These are phyloP conservation scores for Somateria mollissima DNA, from an alignment of 2,797 vertebrate genomes.

Conservation along the genomic window DNA sequence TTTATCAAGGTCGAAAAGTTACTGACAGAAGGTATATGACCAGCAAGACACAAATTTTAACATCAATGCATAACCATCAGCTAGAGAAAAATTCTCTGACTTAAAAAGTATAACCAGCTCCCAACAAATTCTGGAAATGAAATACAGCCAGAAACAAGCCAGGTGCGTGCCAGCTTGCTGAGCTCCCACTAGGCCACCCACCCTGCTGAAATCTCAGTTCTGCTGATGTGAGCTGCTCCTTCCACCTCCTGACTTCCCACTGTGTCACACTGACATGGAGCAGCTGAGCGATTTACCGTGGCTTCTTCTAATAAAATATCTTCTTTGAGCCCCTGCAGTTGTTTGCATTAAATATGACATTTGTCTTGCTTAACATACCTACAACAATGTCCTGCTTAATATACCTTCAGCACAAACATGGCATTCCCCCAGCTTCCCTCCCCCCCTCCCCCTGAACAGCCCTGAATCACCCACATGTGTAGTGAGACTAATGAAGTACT, in stretches of 20 bases:
- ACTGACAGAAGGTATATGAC: not conserved
- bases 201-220: constrained; percentile 2
- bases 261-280: not conserved
- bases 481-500: not conserved
- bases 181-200: constrained; percentile 35
- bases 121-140: not conserved
- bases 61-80: not conserved
- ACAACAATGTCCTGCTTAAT: not conserved
- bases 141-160: not conserved
- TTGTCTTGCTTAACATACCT: constrained; percentile 9
- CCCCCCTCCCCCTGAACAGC: not conserved
- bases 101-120: not conserved
- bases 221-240: not conserved
- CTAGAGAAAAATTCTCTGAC: not conserved
- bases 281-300: not conserved
- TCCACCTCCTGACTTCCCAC: constrained; percentile 26
- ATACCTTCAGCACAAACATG: constrained; percentile 22
- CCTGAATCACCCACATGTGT: not conserved
- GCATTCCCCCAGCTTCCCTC: not conserved
- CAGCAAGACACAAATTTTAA: not conserved
- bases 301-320: not conserved
- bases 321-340: constrained; percentile 18
- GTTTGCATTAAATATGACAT: constrained; percentile 9
- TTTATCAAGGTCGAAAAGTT: not conserved
- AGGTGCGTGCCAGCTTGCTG: constrained; percentile 23